A percentile compares a stretch with the other conserved stretches of the same genome.
Evolutionary conservation across 1,140 invertebrate species (phyloP).

Genomic region (Macrosteles quadrilineatus): DNA sequence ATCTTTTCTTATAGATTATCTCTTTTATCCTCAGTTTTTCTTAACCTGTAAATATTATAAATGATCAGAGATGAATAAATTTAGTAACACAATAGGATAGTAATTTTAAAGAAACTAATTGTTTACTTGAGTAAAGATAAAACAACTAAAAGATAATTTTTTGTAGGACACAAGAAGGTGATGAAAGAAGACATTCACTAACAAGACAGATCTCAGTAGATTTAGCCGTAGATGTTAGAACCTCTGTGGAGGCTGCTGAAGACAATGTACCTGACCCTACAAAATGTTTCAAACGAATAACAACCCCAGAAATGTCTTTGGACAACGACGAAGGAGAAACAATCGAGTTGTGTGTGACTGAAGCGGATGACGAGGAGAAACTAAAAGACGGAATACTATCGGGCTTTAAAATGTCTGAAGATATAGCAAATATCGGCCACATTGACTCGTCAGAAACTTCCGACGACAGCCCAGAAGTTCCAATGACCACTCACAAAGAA

Average conservation of each 20-base stretch:
- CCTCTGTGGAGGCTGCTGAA: neutral
- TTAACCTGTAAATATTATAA: no score
- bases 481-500: conserved; percentile 32
- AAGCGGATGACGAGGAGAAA: conserved; percentile 25
- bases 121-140: no score
- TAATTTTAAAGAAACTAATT: no score
- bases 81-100: no score
- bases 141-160: no score
- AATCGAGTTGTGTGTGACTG: neutral
- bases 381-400: conserved; percentile 33
- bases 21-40: no score
- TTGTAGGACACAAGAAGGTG: conserved; percentile 11
- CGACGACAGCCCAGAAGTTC: conserved; percentile 52
- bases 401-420: conserved; percentile 40
- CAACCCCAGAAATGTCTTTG: conserved; percentile 23
- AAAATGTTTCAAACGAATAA: conserved; percentile 27
- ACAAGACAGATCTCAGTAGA: conserved; percentile 27
- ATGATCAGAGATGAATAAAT: no score
- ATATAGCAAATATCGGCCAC: conserved; percentile 61
- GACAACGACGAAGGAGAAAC: conserved; percentile 8
- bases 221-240: conserved; percentile 38
- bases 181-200: conserved; percentile 4
- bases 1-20: no score
- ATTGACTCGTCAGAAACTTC: conserved; percentile 80
- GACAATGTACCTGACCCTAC: conserved; percentile 13